These are phyloP conservation scores for Cataglyphis livida DNA, from an alignment of 2,888 invertebrate species.

Conservation along the genomic window DNA sequence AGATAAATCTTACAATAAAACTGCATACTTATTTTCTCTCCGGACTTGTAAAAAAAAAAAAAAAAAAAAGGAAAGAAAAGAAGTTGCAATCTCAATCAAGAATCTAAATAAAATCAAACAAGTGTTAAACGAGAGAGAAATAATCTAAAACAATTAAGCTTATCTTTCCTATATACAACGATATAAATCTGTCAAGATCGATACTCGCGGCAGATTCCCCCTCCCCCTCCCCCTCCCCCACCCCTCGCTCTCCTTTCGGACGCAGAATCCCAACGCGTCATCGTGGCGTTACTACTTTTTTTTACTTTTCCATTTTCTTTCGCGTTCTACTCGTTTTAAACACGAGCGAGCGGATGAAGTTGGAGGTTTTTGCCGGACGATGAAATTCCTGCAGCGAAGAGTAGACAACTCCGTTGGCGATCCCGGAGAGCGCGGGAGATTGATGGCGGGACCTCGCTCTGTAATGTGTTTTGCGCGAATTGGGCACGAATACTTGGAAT, in stretches of 20 bases:
- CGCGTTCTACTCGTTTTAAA: background rate
- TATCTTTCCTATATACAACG: background rate
- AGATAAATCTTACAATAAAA: background rate
- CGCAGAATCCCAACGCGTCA: slow-evolving; percentile 12
- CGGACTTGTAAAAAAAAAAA: background rate
- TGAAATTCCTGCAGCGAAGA: slow-evolving; percentile 31
- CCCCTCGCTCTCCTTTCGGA: background rate
- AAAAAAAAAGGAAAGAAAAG: background rate
- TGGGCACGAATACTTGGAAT: slow-evolving; percentile 37
- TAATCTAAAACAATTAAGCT: background rate
- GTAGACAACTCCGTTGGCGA: slow-evolving; percentile 42
- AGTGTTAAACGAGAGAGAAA: background rate
- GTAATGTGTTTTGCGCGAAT: slow-evolving; percentile 12
- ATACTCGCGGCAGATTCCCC: slow-evolving; percentile 8
- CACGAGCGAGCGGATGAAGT: slow-evolving; percentile 41
- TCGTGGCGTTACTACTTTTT: background rate
- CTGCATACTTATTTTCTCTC: background rate
- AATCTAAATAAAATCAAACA: no score
- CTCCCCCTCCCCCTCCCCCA: no score
- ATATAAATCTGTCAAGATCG: background rate
- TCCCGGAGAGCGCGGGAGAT: background rate
- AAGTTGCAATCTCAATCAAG: no score
- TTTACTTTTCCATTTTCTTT: background rate
- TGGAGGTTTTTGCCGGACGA: slow-evolving; percentile 22
- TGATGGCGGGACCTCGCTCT: background rate